Evolutionary conservation across 2,888 invertebrate species (phyloP).

Genomic region (Arenicola marina): DNA sequence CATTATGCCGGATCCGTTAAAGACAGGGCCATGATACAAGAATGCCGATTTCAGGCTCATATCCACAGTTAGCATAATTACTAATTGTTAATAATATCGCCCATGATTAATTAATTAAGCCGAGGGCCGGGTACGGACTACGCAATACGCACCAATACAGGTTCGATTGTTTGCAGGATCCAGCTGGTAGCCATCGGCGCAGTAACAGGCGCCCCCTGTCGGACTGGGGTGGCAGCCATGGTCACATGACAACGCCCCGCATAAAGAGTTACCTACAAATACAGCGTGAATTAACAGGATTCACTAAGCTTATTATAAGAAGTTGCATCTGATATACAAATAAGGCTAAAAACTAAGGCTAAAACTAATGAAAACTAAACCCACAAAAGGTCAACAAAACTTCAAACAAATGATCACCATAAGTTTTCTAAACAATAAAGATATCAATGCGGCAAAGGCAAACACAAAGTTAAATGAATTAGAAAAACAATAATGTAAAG

Average conservation of each 20-base stretch:
- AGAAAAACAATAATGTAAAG: no score
- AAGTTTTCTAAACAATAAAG: no score
- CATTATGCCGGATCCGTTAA: no score
- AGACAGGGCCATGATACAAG: no score
- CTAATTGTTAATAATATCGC: neutral
- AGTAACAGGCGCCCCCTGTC: slow-evolving; percentile 87
- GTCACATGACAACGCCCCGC: slow-evolving; percentile 84
- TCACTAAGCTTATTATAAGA: neutral
- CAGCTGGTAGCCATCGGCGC: slow-evolving; percentile 83
- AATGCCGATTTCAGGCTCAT: no score
- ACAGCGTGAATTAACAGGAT: neutral
- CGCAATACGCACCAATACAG: slow-evolving; percentile 70
- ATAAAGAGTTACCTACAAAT: slow-evolving; percentile 59
- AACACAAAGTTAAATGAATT: no score
- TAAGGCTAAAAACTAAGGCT: no score
- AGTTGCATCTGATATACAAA: neutral
- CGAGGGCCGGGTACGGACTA: neutral
- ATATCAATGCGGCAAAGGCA: no score
- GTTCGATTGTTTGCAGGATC: slow-evolving; percentile 78
- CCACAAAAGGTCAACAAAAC: no score
- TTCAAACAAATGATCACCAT: no score
- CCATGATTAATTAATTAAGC: neutral
- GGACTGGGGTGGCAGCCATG: slow-evolving; percentile 90
- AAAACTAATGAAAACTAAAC: no score
- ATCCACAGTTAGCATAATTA: neutral